A percentile compares a stretch with the other conserved stretches of the same genome.
These are phyloP conservation scores for Lepus europaeus DNA, from an alignment of 2,113 vertebrate species.

Conservation along the genomic window DNA sequence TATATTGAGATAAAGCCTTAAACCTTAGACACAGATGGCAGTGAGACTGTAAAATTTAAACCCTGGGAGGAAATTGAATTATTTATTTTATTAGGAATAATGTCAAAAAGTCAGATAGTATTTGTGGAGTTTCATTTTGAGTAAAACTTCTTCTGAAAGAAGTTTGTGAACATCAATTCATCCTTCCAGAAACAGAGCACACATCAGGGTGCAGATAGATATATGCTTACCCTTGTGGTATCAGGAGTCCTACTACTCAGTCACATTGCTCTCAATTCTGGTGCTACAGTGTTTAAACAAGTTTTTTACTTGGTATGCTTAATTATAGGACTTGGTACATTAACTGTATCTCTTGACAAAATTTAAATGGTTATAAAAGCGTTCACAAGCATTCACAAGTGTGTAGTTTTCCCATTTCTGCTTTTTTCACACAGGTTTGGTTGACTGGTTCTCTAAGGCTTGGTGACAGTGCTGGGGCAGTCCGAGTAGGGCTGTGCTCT, in stretches of 20 bases:
- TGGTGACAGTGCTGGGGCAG: accelerated
- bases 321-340: not conserved
- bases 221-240: accelerated
- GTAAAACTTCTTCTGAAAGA: not conserved
- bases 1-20: not conserved
- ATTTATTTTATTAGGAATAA: not conserved
- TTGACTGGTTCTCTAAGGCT: not conserved
- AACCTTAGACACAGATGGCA: not conserved
- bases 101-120: not conserved
- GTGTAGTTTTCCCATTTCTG: not conserved
- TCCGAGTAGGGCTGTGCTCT: not conserved
- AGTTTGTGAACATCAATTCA: accelerated
- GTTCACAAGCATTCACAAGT: not conserved
- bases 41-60: not conserved
- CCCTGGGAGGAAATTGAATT: not conserved
- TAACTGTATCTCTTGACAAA: not conserved
- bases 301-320: not conserved
- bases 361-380: not conserved
- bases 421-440: not conserved
- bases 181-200: not conserved
- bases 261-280: not conserved
- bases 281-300: not conserved
- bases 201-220: not conserved
- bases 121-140: not conserved
- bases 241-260: not conserved